Percentiles rank a stretch among this genome's conserved stretches.
phyloP scores from a whole-genome alignment of 23 tunicate genomes.

The Trididemnum nubilum region DNA sequence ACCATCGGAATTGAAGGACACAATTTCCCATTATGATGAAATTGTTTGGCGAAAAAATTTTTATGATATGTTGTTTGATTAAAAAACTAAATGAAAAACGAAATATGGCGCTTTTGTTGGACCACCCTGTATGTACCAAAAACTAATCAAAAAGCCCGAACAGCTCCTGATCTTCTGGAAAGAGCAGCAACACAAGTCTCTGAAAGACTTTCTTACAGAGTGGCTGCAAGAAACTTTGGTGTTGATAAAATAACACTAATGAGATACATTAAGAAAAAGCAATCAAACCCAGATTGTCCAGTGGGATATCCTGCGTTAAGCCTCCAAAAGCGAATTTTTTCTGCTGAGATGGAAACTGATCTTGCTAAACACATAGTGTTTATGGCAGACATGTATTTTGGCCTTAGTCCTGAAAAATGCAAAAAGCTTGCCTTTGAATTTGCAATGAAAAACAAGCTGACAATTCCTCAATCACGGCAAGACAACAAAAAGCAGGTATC shows the following conservation, averaged over 20 bases:
- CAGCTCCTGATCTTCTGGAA: not conserved
- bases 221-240: not conserved
- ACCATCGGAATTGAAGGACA: too few species aligned
- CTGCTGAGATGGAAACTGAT: not conserved
- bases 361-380: not conserved
- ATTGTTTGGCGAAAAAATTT: too few species aligned
- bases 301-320: constrained; percentile 1
- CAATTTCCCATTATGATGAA: too few species aligned
- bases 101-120: too few species aligned
- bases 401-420: constrained; percentile 5
- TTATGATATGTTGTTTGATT: too few species aligned
- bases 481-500: constrained; percentile 10
- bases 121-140: not conserved
- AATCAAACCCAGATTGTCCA: not conserved
- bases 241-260: constrained; percentile 16
- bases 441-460: constrained; percentile 4
- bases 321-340: not conserved
- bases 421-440: constrained; percentile 16
- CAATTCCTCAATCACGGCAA: not conserved
- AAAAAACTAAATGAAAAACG: too few species aligned
- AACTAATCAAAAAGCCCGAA: not conserved
- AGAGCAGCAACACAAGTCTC: not conserved
- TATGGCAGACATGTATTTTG: constrained; percentile 5
- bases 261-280: not conserved
- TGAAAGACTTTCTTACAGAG: not conserved